Percentiles rank a stretch among this genome's conserved stretches.
phyloP scores from a whole-genome alignment of 2,113 vertebrate species.

The Todiramphus saurophagus region DNA sequence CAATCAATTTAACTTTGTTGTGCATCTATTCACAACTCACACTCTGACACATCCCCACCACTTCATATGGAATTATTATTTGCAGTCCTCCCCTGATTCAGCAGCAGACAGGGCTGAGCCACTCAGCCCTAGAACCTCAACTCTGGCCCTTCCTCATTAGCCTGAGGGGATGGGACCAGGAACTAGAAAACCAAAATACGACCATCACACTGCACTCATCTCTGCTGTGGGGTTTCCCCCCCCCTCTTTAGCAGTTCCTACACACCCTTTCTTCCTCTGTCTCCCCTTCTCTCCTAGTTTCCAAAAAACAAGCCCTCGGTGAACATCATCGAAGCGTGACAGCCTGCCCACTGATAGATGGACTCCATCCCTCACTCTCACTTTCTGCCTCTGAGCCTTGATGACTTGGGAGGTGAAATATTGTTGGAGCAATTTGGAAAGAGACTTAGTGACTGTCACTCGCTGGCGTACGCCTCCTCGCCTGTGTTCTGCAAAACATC shows the following conservation, averaged over 20 bases:
- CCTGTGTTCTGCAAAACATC: conserved; percentile 32
- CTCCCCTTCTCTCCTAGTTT: conserved; percentile 50
- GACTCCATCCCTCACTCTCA: conserved; percentile 64
- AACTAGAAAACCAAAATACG: background rate
- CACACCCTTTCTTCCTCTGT: background rate
- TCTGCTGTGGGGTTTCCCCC: background rate
- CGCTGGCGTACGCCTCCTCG: background rate
- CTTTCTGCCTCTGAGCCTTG: conserved; percentile 42
- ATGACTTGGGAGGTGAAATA: conserved; percentile 46
- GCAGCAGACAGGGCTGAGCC: background rate
- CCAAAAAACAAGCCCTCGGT: conserved; percentile 76
- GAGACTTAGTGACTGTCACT: background rate
- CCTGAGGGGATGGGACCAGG: fast-evolving
- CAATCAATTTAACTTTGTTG: background rate
- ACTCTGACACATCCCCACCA: background rate
- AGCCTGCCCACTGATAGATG: conserved; percentile 43
- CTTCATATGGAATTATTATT: background rate
- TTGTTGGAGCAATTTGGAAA: background rate
- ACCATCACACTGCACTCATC: background rate
- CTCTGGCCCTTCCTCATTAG: background rate
- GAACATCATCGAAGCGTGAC: conserved; percentile 76
- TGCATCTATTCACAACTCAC: background rate
- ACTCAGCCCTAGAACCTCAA: background rate
- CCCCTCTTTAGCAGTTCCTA: background rate
- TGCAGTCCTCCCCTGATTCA: background rate